Evolutionary conservation across 1,140 invertebrate species (phyloP).

Genomic region (Bombus sibiricus): DNA sequence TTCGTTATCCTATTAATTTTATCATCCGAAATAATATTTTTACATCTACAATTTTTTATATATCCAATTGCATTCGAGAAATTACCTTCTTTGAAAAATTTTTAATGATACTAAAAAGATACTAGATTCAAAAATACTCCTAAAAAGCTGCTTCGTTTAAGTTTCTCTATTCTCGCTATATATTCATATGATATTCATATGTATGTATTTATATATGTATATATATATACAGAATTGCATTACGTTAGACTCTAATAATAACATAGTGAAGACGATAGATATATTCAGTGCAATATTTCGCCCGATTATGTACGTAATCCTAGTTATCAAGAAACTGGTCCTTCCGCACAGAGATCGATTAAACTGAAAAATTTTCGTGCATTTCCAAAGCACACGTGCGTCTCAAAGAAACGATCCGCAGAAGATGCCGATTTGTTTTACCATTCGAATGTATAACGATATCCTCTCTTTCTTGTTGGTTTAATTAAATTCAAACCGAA

Average conservation of each 20-base stretch:
- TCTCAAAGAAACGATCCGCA: background rate
- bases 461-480: background rate
- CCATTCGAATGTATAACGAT: conserved; percentile 23
- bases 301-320: conserved; percentile 36
- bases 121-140: conserved; percentile 60
- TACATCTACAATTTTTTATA: background rate
- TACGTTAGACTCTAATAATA: conserved; percentile 13
- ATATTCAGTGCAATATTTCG: conserved; percentile 59
- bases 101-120: too few relatives aligned
- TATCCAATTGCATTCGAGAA: background rate
- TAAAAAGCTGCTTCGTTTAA: conserved; percentile 50
- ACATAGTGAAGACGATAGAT: conserved; percentile 39
- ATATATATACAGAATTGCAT: conserved; percentile 41
- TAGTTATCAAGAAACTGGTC: conserved; percentile 48
- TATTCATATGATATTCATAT: conserved; percentile 24
- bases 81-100: too few relatives aligned
- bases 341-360: conserved; percentile 44
- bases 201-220: background rate
- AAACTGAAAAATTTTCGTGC: conserved; percentile 13
- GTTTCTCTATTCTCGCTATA: conserved; percentile 45
- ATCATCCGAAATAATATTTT: background rate
- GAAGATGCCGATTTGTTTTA: background rate
- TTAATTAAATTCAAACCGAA: background rate
- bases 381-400: conserved; percentile 23
- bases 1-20: background rate